Evolutionary conservation across 2,888 invertebrate species (phyloP).

Genomic region (Caenorhabditis wallacei): DNA sequence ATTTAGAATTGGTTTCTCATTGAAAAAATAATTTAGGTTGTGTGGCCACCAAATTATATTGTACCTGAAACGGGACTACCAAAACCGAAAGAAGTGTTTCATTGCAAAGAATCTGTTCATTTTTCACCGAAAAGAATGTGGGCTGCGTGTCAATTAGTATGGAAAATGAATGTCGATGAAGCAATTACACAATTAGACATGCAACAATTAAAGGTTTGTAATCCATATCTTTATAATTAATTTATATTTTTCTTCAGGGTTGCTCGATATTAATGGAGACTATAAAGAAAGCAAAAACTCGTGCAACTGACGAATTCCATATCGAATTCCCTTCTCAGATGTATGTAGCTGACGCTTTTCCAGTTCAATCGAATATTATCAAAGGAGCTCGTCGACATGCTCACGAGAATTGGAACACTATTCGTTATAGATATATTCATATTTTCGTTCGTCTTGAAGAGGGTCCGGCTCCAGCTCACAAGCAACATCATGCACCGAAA

Average conservation of each 20-base stretch:
- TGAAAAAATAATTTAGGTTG: conserved; percentile 70
- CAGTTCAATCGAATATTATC: conserved; percentile 79
- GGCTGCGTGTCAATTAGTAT: conserved; percentile 79
- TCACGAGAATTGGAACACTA: conserved; percentile 79
- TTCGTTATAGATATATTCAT: conserved; percentile 81
- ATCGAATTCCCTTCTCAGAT: conserved; percentile 78
- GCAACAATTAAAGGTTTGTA: conserved; percentile 74
- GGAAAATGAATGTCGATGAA: conserved; percentile 80
- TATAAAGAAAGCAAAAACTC: conserved; percentile 76
- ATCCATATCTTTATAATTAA: neutral
- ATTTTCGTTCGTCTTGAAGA: conserved; percentile 82
- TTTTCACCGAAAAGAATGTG: conserved; percentile 80
- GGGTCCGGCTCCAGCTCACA: conserved; percentile 64
- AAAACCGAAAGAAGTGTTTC: conserved; percentile 79
- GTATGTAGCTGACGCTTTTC: conserved; percentile 82
- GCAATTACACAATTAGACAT: conserved; percentile 77
- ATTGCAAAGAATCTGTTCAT: conserved; percentile 75
- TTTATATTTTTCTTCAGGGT: conserved; percentile 23
- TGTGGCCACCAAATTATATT: conserved; percentile 82
- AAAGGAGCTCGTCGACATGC: conserved; percentile 81
- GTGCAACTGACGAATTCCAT: conserved; percentile 80
- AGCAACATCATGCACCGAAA: conserved; percentile 52
- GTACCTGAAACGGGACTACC: conserved; percentile 82
- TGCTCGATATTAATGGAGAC: conserved; percentile 75
- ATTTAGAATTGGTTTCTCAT: conserved; percentile 28